phyloP scores from a whole-genome alignment of 2,797 vertebrate genomes.

The Avahi laniger region DNA sequence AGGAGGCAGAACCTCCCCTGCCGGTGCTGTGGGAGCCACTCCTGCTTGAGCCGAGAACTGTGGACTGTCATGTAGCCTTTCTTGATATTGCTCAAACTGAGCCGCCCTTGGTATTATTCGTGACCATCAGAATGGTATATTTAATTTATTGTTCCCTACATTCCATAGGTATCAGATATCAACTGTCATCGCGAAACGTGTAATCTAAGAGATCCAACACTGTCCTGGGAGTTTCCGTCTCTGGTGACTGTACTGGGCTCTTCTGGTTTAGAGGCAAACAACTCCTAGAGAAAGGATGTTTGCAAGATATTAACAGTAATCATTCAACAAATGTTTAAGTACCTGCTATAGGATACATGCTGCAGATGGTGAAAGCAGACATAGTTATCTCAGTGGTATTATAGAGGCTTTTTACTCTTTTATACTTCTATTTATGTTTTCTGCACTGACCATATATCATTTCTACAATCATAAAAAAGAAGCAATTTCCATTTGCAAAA shows the following conservation, averaged over 20 bases:
- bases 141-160: conserved; percentile 41
- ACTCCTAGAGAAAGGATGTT: background rate
- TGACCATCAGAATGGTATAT: background rate
- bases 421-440: background rate
- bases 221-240: conserved; percentile 35
- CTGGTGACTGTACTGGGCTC: background rate
- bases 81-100: conserved; percentile 17
- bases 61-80: background rate
- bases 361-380: background rate
- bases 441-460: background rate
- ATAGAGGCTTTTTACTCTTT: background rate
- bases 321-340: background rate
- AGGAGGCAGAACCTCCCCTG: background rate
- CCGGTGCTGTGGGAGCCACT: background rate
- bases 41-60: background rate
- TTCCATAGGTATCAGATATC: conserved; percentile 27
- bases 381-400: background rate
- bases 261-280: background rate
- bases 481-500: background rate
- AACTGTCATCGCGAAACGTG: conserved; percentile 37
- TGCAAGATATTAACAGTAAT: background rate
- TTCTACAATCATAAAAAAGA: background rate
- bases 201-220: background rate
- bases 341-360: background rate
- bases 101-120: background rate